Evolutionary conservation across 1,140 invertebrate genomes (phyloP), one percentile per base, ranked within the genome.

Genomic region (Listronotus bonariensis): DNA sequence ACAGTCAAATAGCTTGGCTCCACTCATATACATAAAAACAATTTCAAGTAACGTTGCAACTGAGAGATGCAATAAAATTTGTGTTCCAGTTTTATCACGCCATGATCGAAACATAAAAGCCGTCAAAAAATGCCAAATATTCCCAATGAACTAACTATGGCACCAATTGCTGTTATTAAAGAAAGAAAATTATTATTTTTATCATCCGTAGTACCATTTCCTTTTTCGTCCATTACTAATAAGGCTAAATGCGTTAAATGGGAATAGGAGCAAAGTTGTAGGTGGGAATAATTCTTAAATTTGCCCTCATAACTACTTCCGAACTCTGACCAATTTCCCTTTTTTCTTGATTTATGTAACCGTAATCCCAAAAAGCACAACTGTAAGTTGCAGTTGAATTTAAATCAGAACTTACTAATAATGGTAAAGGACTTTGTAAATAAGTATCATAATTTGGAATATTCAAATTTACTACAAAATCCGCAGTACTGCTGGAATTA

Each of bases 201-300:
- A 67, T 10, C 71, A 62, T n/a, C 32, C 2, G 38, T n/a, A 20
- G 42, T 54, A 2, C 48, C 38, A 17, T 57, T 45, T 8, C 49
- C 42, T 31, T 20, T 12, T 38, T 40, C 40, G 4, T 71, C 54
- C 31, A 54, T 36, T 31, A 86, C 72, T 36, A 87, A 71, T 69
- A 86, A 80, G 3, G 83, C 84, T 74, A 86, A 85, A 74, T 86
- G 82, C 15, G 85, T 86, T 42, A 87, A 75, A 74, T 86, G 86
- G 34, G 82, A 81, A 62, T 82, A 84, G 36, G 80, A 75, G 72
- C 85, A 87, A 3, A 83, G 45, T 6, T 81, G 78, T 8, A 84
- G 70, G 40, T 80, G 73, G 8, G 73, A 63, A 3, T 76, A 67
- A 18, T 69, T 72, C 34, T 74, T 72, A 3, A 68, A 62, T 18